These are phyloP conservation scores for Glandiceps talaboti DNA, from an alignment of 53 echinoderm and acorn worm genomes.

Conservation along the genomic window DNA sequence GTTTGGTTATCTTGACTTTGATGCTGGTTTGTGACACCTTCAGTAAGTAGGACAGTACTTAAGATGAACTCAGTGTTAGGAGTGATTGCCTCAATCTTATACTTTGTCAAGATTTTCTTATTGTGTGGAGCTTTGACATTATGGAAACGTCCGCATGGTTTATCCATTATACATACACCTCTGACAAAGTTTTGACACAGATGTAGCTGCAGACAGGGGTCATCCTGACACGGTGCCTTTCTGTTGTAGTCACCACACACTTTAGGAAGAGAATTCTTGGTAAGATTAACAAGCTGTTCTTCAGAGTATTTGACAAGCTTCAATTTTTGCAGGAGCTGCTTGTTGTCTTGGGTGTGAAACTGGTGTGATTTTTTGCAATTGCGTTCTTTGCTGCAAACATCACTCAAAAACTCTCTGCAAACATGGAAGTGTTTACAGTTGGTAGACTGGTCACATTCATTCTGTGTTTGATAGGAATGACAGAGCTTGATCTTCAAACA, in stretches of 20 bases:
- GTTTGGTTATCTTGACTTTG: no score
- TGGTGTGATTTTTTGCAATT: neutral
- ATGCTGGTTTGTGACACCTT: no score
- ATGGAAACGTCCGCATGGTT: neutral
- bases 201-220: neutral
- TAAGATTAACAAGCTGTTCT: neutral
- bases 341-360: neutral
- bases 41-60: neutral
- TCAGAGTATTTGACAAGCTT: neutral
- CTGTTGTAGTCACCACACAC: neutral
- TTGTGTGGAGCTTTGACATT: neutral
- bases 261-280: neutral
- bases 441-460: neutral
- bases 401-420: neutral
- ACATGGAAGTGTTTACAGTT: neutral
- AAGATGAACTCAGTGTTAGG: neutral
- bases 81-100: neutral
- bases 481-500: neutral
- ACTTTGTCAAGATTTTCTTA: neutral
- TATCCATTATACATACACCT: neutral
- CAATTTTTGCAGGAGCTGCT: neutral
- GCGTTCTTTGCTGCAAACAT: neutral
- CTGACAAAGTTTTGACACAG: neutral
- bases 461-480: neutral
- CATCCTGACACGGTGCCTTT: neutral